Percentiles rank a stretch among this genome's conserved stretches.
phyloP scores from a whole-genome alignment of 2,797 vertebrate genomes.

The Myoxocephalus aenaeus region DNA sequence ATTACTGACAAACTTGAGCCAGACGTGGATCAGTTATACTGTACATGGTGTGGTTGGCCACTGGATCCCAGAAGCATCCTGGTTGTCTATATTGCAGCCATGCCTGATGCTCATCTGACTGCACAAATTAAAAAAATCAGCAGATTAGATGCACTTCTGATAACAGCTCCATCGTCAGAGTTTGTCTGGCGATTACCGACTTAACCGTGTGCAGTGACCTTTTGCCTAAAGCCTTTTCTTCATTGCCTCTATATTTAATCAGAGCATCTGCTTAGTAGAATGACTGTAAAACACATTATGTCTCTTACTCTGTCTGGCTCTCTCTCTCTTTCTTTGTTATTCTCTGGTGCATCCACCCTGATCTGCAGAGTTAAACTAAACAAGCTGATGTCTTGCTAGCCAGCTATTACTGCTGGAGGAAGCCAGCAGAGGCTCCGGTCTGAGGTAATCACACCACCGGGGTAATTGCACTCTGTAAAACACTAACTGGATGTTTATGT shows the following conservation, averaged over 20 bases:
- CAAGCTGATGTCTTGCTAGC: conserved; percentile 79
- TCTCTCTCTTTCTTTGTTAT: conserved; percentile 50
- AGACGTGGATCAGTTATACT: conserved; percentile 17
- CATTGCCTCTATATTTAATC: conserved; percentile 58
- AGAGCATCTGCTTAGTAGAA: conserved; percentile 50
- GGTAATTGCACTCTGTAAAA: conserved; percentile 83
- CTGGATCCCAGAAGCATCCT: conserved; percentile 19
- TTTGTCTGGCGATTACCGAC: conserved; percentile 47
- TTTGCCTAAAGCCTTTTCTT: conserved; percentile 56
- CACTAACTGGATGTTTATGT: conserved; percentile 82
- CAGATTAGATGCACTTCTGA: conserved; percentile 45
- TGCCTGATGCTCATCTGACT: conserved; percentile 41
- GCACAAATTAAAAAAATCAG: conserved; percentile 33
- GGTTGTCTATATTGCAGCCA: conserved; percentile 25
- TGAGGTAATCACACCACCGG: conserved; percentile 80
- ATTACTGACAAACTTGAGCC: conserved; percentile 21
- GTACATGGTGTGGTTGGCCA: conserved; percentile 6
- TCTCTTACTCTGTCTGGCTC: conserved; percentile 23
- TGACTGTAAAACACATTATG: conserved; percentile 48
- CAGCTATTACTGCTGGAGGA: conserved; percentile 74
- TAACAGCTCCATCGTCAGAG: conserved; percentile 36
- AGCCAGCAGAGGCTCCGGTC: conserved; percentile 72
- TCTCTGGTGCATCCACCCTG: conserved; percentile 58
- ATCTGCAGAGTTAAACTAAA: conserved; percentile 78
- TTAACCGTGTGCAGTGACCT: conserved; percentile 53